Evolutionary conservation across 2,888 invertebrate genomes (phyloP), one percentile per base, ranked within the genome.

Genomic region (Cataglyphis cursor): DNA sequence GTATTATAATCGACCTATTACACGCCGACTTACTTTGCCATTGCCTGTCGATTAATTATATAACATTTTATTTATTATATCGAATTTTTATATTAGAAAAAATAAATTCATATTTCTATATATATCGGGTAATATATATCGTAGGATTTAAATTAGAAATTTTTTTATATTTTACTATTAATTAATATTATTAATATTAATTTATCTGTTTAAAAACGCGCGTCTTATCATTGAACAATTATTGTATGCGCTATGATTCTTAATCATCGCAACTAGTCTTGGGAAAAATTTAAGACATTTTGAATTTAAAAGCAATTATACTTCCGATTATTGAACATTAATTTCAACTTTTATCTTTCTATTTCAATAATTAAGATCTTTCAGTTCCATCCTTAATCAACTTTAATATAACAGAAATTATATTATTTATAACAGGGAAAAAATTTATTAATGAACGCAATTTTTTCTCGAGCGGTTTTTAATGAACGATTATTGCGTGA

Each of bases 171-270:
- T 18, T 21, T 24, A 0, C 10, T 41, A 21, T 12, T 28, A 31
- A 31, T 31, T 31, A 31, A 31, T 31, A 31, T 31, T 31, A 31
- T 31, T 31, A 31, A 31, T 72, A 57, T 72, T 72, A 57, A 72
- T 72, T 24, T 24, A 24, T 38, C 18, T 24, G 10, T 18, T 72
- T 57, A 38, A 8, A 51, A 51, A n/a, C 8, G 8, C 8, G 8
- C 18, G 24, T 1, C 6, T 48, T 18, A 18, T 48, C 8, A n/a
- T 51, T 51, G 8, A n/a, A 6, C 48, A 48, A 48, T 48, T 18
- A 48, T 48, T 41, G 3, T 41, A 12, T 41, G 12, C 3, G 3
- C 0, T 41, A 15, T 41, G 12, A 38, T 38, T 38, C 38, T 6
- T 38, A 9, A 10, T 38, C 38, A 38, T 38, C 9, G 9, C 38